Base-by-base conservation (phyloP, 2,797 vertebrate genomes). In the Varecia variegata region DNA sequence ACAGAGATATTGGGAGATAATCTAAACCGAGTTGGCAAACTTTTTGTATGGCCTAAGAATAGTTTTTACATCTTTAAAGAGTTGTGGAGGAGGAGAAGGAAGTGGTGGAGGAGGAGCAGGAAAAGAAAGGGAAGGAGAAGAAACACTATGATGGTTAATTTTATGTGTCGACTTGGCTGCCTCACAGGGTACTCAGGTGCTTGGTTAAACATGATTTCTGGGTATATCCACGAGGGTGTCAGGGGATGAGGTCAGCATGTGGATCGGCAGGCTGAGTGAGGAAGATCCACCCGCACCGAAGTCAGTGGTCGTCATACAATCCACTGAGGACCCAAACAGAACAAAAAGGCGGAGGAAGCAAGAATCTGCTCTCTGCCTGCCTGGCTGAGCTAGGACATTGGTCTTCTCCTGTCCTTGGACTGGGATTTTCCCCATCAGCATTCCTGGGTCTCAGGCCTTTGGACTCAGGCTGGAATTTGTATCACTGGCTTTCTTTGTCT, bases 221-320 rank as follows among this genome's bases (percentile, higher is more conserved):
- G 62, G 58, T 38, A 30, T 43, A 25, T 58, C 54, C 60, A 1
- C 1, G 20, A 70, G 40, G 35, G 47, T 35, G 27, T 93, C 62
- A 68, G 4, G 25, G n/a, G 43, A 43, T 76, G 50, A 65, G 52
- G 35, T 65, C 3, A 30, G 50, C 52, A 7, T 60, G 15, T 52
- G 84, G 52, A 9, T 67, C 5, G 0, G 8, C 17, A 27, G 70
- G 17, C 9, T 32, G 43, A 58, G 73, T 45, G 14, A 94, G 38
- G n/a, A 15, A 38, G n/a, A 58, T 4, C 5, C 17, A 25, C 17
- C 5, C 30, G 9, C 38, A 43, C n/a, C 17, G 14, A 14, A 0
- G 10, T 4, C 35, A 15, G 23, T 15, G 65, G n/a, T 20, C 32
- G 3, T 32, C 30, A 38, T 10, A 35, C 67, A 45, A 5, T 12